phyloP scores from a whole-genome alignment of 2,113 vertebrate species.

The Eurypyga helias region DNA sequence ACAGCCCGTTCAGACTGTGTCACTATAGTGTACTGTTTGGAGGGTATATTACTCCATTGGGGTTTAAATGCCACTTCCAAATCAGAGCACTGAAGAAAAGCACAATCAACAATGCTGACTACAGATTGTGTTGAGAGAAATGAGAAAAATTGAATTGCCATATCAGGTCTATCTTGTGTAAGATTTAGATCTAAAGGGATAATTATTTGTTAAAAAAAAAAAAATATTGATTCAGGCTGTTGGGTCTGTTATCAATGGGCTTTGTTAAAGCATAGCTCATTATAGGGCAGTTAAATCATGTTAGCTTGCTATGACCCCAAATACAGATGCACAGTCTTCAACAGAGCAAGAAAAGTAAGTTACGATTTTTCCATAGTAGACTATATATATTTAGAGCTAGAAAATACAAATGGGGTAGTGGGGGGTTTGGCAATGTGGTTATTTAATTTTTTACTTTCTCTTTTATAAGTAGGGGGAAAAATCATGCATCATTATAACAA shows the following conservation, averaged over 20 bases:
- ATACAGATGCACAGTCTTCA: not conserved
- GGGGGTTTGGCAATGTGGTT: not conserved
- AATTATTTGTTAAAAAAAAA: not conserved
- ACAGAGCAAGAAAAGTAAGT: not conserved
- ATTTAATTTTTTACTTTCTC: not conserved
- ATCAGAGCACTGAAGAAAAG: not conserved
- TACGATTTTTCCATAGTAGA: not conserved
- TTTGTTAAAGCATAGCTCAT: not conserved
- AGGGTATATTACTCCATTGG: not conserved
- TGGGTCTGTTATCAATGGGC: not conserved
- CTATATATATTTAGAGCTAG: not conserved
- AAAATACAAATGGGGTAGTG: not conserved
- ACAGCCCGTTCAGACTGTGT: not conserved
- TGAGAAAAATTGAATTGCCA: not conserved
- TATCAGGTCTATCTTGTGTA: not conserved
- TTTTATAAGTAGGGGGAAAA: not conserved
- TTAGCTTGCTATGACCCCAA: not conserved
- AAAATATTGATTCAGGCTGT: not conserved
- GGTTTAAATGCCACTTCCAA: not conserved
- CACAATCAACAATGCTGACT: not conserved
- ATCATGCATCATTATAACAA: not conserved
- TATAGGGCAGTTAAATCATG: rapidly evolving
- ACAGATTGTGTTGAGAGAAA: not conserved
- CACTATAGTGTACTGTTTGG: not conserved
- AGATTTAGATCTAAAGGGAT: not conserved